These are phyloP conservation scores for Morpho achilles DNA, from an alignment of 2,888 invertebrate genomes.

Conservation along the genomic window DNA sequence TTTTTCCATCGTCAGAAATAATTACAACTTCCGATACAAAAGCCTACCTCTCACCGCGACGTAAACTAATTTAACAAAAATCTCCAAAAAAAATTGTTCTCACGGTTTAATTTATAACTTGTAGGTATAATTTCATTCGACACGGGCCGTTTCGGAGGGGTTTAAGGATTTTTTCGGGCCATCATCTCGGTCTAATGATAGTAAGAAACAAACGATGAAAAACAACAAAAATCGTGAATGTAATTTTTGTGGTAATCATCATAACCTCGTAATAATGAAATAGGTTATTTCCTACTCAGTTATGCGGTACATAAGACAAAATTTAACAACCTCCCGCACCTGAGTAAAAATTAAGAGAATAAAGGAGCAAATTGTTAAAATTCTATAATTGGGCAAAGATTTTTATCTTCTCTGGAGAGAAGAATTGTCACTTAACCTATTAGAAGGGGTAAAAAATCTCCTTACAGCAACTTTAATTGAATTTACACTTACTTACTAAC, in stretches of 20 bases:
- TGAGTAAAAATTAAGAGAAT: too few relatives aligned
- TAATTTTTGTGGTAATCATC: neutral
- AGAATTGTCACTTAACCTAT: too few relatives aligned
- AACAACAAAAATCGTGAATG: conserved; percentile 7
- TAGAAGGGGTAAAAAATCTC: too few relatives aligned
- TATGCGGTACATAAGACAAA: too few relatives aligned
- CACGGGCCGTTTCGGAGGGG: conserved; percentile 47
- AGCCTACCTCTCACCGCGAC: conserved; percentile 35
- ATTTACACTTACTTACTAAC: too few relatives aligned
- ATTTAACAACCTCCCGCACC: too few relatives aligned
- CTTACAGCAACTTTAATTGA: too few relatives aligned
- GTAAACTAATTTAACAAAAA: conserved; percentile 30
- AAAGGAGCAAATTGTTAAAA: too few relatives aligned
- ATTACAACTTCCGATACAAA: conserved; percentile 25
- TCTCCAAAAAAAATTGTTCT: conserved; percentile 43
- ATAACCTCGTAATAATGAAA: neutral
- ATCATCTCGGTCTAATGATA: conserved; percentile 12
- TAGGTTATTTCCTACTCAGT: too few relatives aligned
- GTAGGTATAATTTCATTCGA: conserved; percentile 63
- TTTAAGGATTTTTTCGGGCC: conserved; percentile 37
- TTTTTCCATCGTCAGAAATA: conserved; percentile 13
- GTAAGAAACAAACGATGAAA: conserved; percentile 5
- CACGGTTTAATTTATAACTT: conserved; percentile 59
- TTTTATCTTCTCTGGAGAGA: too few relatives aligned
- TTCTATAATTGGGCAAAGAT: too few relatives aligned